These are phyloP conservation scores for Mormyrus lacerda DNA, from an alignment of 2,113 vertebrate species.

Conservation along the genomic window DNA sequence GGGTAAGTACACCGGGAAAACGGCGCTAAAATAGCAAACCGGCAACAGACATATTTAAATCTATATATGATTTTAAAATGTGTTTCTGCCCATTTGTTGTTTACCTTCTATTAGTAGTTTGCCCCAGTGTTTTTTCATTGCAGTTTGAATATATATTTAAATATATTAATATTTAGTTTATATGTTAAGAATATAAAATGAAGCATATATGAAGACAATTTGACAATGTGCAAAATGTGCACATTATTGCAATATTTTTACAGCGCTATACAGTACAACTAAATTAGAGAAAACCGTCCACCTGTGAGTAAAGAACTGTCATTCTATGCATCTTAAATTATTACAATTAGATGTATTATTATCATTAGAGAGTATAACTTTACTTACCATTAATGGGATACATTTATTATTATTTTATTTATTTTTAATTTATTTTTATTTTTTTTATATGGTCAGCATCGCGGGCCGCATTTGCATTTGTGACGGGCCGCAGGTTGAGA, in stretches of 20 bases:
- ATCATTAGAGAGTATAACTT: too few relatives aligned
- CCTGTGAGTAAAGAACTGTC: background rate
- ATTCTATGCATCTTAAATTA: too few relatives aligned
- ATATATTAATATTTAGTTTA: background rate
- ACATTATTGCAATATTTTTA: background rate
- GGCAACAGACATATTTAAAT: background rate
- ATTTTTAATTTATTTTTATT: too few relatives aligned
- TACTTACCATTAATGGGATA: too few relatives aligned
- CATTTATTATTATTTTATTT: too few relatives aligned
- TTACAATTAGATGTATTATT: too few relatives aligned
- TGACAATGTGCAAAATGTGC: background rate
- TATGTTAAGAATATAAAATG: background rate
- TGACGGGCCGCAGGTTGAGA: too few relatives aligned
- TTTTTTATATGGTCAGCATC: too few relatives aligned
- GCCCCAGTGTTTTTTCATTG: background rate
- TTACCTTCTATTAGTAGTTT: background rate
- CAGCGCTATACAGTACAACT: background rate
- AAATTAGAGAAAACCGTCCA: background rate
- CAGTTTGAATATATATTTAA: background rate
- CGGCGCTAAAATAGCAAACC: background rate
- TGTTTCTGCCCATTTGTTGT: background rate
- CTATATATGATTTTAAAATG: background rate
- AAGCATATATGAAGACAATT: background rate
- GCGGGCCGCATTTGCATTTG: too few relatives aligned
- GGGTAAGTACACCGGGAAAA: background rate